phyloP scores from a whole-genome alignment of 1,140 invertebrate species.

The Linepithema humile region DNA sequence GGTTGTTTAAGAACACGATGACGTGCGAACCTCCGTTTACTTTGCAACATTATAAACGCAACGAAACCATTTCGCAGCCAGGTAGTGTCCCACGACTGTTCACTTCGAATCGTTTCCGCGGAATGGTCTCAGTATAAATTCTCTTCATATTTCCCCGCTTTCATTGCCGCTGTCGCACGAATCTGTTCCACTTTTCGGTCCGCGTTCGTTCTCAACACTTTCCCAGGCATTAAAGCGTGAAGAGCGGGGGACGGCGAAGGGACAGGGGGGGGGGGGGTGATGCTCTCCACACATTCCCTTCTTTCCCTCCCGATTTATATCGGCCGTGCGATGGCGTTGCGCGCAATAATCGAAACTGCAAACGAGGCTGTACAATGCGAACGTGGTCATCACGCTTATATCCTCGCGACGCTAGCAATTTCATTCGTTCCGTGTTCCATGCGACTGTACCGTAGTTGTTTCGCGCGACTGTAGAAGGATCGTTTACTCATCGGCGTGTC shows the following conservation, averaged over 20 bases:
- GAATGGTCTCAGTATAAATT: constrained; percentile 32
- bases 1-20: constrained; percentile 26
- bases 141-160: constrained; percentile 54
- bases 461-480: constrained; percentile 13
- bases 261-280: constrained; percentile 7
- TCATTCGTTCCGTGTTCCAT: constrained; percentile 32
- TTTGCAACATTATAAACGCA: not conserved
- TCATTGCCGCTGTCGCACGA: constrained; percentile 61
- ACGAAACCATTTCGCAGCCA: not conserved
- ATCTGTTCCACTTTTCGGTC: constrained; percentile 61
- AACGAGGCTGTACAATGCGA: constrained; percentile 8
- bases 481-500: constrained; percentile 22
- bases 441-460: constrained; percentile 32
- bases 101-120: constrained; percentile 29
- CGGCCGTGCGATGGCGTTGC: constrained; percentile 10
- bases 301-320: constrained; percentile 48
- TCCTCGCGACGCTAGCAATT: constrained; percentile 30
- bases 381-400: constrained; percentile 36
- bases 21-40: constrained; percentile 1
- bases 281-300: not conserved
- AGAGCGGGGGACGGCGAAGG: constrained; percentile 32
- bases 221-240: constrained; percentile 67
- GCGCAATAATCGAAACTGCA: constrained; percentile 55
- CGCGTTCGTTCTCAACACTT: constrained; percentile 42
- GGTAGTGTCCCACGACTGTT: constrained; percentile 24